Evolutionary conservation across 2,113 vertebrate genomes (phyloP).

Genomic region (Alexandromys fortis): DNA sequence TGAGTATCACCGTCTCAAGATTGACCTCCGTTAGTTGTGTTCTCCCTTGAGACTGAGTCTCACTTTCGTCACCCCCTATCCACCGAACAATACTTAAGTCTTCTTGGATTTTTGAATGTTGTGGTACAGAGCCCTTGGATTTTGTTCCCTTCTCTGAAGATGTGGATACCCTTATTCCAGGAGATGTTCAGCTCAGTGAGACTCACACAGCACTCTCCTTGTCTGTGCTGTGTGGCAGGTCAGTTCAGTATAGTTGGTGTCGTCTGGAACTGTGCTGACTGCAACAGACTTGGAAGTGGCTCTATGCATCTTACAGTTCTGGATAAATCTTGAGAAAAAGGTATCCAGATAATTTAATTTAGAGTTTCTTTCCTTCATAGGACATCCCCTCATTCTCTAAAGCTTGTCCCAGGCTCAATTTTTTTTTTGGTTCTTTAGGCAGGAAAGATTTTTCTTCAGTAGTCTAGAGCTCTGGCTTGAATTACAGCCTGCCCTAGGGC

Average conservation of each 20-base stretch:
- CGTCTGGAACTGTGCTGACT: not conserved
- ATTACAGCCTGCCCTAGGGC: slow-evolving; percentile 35
- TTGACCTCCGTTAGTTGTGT: not conserved
- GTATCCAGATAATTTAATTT: slow-evolving; percentile 47
- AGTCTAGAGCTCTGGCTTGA: not conserved
- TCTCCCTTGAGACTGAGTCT: slow-evolving; percentile 46
- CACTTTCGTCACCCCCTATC: slow-evolving; percentile 29
- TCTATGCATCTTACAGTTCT: not conserved
- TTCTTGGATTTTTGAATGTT: slow-evolving; percentile 43
- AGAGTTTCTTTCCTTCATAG: slow-evolving; percentile 45
- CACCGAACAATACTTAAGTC: slow-evolving; percentile 21
- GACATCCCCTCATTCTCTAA: not conserved
- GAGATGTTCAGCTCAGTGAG: slow-evolving; percentile 26
- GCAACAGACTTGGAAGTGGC: slow-evolving; percentile 25
- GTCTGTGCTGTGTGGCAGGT: not conserved
- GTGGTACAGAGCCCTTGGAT: not conserved
- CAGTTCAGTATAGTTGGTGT: not conserved
- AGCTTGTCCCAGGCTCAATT: not conserved
- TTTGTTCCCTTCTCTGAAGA: slow-evolving; percentile 38
- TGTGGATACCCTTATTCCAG: slow-evolving; percentile 47
- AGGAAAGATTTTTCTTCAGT: slow-evolving; percentile 51
- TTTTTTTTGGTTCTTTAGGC: slow-evolving; percentile 35
- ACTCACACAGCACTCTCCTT: not conserved
- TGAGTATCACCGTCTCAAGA: not conserved
- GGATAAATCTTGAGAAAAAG: not conserved